Conservation (phyloP, 92 coral and sea anemone genomes). For the Umimayanthus kanabou region DNA sequence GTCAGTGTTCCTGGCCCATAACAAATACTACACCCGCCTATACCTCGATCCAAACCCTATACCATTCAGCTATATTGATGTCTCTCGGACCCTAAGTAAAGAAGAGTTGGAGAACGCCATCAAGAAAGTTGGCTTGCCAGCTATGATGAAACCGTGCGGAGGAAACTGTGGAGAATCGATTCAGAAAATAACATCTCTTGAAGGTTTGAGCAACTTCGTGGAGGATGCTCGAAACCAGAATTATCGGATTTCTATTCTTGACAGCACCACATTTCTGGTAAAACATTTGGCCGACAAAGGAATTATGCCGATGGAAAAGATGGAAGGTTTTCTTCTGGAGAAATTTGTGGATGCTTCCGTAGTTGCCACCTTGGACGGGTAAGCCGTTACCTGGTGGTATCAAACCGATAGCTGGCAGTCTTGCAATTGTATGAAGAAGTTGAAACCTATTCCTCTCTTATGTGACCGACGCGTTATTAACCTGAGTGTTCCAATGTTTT, state of each 20-base stretch:
- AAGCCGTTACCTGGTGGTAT: not conserved
- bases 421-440: no score
- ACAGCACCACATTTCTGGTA: not conserved
- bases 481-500: no score
- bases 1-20: not conserved
- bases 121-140: slow-evolving; percentile 9
- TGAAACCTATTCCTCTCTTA: no score
- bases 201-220: slow-evolving; percentile 4
- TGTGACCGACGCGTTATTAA: no score
- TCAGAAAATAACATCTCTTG: slow-evolving; percentile 5
- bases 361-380: not conserved
- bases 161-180: not conserved
- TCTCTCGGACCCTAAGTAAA: not conserved
- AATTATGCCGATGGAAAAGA: not conserved
- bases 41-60: not conserved
- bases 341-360: not conserved
- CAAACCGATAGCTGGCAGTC: not conserved
- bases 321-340: not conserved
- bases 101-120: not conserved
- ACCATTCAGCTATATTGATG: not conserved
- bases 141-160: not conserved
- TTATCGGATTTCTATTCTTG: not conserved
- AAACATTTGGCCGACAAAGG: not conserved
- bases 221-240: not conserved
- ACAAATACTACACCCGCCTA: not conserved